Conservation (phyloP, 2,888 invertebrate genomes). For the Micropterix aruncella region DNA sequence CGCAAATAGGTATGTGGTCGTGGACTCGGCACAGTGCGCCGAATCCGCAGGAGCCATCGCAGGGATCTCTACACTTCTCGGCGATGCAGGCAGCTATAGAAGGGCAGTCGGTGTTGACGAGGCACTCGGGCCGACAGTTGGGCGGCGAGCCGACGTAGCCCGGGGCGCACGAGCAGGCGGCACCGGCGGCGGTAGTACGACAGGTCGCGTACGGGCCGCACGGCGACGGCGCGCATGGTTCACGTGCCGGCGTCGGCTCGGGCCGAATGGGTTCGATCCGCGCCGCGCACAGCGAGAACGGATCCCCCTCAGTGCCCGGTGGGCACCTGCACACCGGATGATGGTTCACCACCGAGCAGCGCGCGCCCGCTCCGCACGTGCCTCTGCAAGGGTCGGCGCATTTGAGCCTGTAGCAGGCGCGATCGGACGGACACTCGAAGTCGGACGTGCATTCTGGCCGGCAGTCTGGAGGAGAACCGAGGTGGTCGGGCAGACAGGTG, state of each 20-base stretch:
- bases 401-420: slow-evolving; percentile 61
- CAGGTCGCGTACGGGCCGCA: slow-evolving; percentile 60
- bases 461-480: slow-evolving; percentile 58
- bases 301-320: slow-evolving; percentile 54
- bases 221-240: slow-evolving; percentile 60
- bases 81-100: slow-evolving; percentile 53
- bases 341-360: slow-evolving; percentile 64
- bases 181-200: slow-evolving; percentile 39
- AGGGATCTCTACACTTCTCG: slow-evolving; percentile 58
- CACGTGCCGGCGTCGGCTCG: slow-evolving; percentile 20
- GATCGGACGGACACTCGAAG: slow-evolving; percentile 60
- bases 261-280: background rate
- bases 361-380: slow-evolving; percentile 59
- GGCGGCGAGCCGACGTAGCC: slow-evolving; percentile 56
- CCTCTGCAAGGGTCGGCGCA: slow-evolving; percentile 72
- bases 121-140: slow-evolving; percentile 50
- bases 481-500: slow-evolving; percentile 51
- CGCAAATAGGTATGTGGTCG: slow-evolving; percentile 55
- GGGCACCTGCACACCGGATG: slow-evolving; percentile 60
- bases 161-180: slow-evolving; percentile 48
- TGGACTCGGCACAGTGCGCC: slow-evolving; percentile 56
- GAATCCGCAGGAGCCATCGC: slow-evolving; percentile 55
- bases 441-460: slow-evolving; percentile 64
- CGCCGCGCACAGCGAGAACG: slow-evolving; percentile 36
- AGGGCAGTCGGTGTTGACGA: slow-evolving; percentile 48